Evolutionary conservation across 2,888 invertebrate genomes (phyloP).

Genomic region (Ceratothoa steindachneri): DNA sequence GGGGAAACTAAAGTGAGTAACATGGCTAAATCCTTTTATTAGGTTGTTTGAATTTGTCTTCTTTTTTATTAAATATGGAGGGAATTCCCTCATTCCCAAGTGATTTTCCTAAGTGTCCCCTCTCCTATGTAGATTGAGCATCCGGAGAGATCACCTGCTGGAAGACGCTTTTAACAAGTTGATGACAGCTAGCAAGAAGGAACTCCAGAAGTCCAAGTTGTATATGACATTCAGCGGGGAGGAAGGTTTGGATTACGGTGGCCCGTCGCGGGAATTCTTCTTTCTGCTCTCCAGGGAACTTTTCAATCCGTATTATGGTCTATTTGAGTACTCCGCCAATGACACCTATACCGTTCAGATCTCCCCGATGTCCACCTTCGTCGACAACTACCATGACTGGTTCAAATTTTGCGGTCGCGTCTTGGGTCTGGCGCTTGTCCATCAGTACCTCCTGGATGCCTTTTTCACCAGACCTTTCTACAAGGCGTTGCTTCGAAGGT

Average conservation of each 20-base stretch:
- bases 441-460: constrained; percentile 92
- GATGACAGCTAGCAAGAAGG: constrained; percentile 92
- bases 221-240: constrained; percentile 82
- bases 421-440: constrained; percentile 88
- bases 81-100: too few relatives aligned
- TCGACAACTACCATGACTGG: constrained; percentile 78
- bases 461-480: constrained; percentile 97
- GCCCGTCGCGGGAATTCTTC: constrained; percentile 95
- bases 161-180: constrained; percentile 95
- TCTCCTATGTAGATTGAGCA: constrained; percentile 83
- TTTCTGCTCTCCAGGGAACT: constrained; percentile 93
- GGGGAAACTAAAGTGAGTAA: constrained; percentile 86
- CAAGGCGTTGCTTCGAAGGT: constrained; percentile 81
- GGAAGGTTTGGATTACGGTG: constrained; percentile 95
- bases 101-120: too few relatives aligned
- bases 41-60: too few relatives aligned
- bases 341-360: constrained; percentile 95
- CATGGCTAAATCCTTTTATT: neutral
- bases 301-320: constrained; percentile 96
- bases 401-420: constrained; percentile 93
- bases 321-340: constrained; percentile 96
- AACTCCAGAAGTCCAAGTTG: constrained; percentile 88
- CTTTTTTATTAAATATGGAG: too few relatives aligned
- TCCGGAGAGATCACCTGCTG: constrained; percentile 83
- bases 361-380: constrained; percentile 92